Base-by-base conservation (phyloP, 2,113 vertebrate species). In the Channa argus region DNA sequence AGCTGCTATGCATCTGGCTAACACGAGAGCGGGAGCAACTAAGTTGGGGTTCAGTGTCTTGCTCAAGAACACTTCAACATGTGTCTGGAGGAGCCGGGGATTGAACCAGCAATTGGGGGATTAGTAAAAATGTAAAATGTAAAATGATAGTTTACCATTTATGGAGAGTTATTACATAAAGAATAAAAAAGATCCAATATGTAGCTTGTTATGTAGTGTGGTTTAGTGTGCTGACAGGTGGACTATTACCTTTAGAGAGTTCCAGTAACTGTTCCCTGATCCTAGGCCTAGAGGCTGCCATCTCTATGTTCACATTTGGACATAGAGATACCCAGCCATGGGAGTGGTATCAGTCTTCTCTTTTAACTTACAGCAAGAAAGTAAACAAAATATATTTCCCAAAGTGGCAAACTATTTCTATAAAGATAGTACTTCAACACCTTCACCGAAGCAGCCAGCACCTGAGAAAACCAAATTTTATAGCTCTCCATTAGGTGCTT, bases 291-390 rank as follows among this genome's bases (percentile, higher is more conserved):
- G 14, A 2, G 0, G 8, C 58, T 37, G 3, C 13, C 47, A 5
- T 38, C 33, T 66, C 3, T 24, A 52, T 37, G 53, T 24, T 24
- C 6, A 9, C n/a, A 15, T 34, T 7, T 2, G n/a, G n/a, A n/a
- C n/a, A n/a, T n/a, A 74, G 71, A 9, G 2, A 2, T 24, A 24
- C 24, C 52, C 41, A 44, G 5, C 8, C 37, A 10, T 60, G 46
- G 10, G 3, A 37, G n/a, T 24, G 34, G 63, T 61, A 13, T 76
- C 34, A 59, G 15, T 60, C 49, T 15, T 76, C 7, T 60, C 14
- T 39, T 45, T 6, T n/a, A 13, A 60, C 53, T 45, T 14, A 52
- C 2, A 11, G 39, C 14, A 53, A 46, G 39, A 67, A 24, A 33
- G 11, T 14, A 24, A 33, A 4, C 6, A 15, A 34, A 24, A 24